These are phyloP conservation scores for Muscina levida DNA, from an alignment of 2,888 invertebrate genomes.

Conservation along the genomic window DNA sequence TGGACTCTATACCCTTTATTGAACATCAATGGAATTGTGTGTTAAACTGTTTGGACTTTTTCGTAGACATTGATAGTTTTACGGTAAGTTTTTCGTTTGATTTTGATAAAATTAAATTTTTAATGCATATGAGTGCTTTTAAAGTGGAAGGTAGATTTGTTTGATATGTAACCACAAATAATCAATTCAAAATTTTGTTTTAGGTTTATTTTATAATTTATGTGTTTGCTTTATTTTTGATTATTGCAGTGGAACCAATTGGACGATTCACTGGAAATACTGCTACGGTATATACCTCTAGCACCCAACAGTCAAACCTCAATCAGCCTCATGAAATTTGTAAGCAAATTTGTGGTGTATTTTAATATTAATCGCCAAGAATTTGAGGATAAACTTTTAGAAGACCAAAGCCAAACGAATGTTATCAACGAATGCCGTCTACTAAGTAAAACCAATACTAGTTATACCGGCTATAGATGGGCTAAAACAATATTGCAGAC, in stretches of 20 bases:
- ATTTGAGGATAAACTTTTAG: slow-evolving; percentile 66
- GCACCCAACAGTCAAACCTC: slow-evolving; percentile 70
- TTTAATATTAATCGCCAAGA: slow-evolving; percentile 72
- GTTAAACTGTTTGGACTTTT: slow-evolving; percentile 74
- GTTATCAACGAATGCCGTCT: slow-evolving; percentile 66
- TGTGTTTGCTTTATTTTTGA: slow-evolving; percentile 27
- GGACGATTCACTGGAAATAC: slow-evolving; percentile 76
- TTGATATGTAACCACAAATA: too few species aligned
- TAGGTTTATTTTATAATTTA: too few species aligned
- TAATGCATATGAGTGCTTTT: background rate
- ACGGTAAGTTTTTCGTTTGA: slow-evolving; percentile 66
- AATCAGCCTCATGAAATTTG: slow-evolving; percentile 71
- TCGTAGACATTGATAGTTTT: slow-evolving; percentile 70
- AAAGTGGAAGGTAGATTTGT: too few species aligned
- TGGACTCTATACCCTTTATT: slow-evolving; percentile 70
- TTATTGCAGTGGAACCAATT: slow-evolving; percentile 78
- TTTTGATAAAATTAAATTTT: background rate
- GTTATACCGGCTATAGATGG: slow-evolving; percentile 75
- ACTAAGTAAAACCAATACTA: slow-evolving; percentile 69
- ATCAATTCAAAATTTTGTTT: too few species aligned
- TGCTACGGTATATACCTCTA: slow-evolving; percentile 73
- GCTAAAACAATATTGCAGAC: slow-evolving; percentile 75
- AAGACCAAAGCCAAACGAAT: slow-evolving; percentile 58
- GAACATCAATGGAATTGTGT: slow-evolving; percentile 74
- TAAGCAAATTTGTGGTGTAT: slow-evolving; percentile 71